Conservation (phyloP, 2,113 vertebrate species). For the Psittacula cyanocephala region DNA sequence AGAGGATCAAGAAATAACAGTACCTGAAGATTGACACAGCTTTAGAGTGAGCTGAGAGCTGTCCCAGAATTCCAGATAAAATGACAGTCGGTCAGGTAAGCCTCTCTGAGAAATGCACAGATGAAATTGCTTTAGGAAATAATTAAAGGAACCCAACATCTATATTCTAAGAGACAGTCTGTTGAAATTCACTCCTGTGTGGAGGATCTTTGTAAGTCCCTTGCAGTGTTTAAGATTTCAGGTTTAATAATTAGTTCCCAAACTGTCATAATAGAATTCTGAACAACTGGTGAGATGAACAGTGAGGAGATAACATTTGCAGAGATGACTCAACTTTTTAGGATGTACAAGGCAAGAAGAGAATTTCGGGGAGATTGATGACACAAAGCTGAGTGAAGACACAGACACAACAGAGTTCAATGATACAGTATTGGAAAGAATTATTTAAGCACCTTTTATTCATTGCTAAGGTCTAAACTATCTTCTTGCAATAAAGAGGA, state of each 20-base stretch:
- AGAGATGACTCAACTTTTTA: background rate
- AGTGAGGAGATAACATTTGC: background rate
- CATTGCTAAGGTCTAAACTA: background rate
- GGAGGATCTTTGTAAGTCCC: background rate
- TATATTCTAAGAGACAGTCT: background rate
- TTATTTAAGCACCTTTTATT: background rate
- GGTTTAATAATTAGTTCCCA: background rate
- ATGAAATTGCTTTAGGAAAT: constrained; percentile 12
- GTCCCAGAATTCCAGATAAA: constrained; percentile 30
- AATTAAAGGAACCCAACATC: background rate
- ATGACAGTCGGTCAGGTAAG: background rate
- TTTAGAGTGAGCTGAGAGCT: constrained; percentile 42
- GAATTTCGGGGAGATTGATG: background rate
- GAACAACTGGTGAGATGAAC: background rate
- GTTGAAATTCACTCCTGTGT: background rate
- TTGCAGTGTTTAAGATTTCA: background rate
- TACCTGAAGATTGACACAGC: constrained; percentile 51
- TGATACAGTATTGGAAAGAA: background rate
- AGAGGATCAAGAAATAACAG: constrained; percentile 57
- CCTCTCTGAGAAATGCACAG: background rate
- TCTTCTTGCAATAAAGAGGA: background rate
- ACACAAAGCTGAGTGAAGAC: background rate
- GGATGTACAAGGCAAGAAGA: background rate
- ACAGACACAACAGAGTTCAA: background rate
- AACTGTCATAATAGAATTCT: background rate